A percentile compares a stretch with the other conserved stretches of the same genome.
Conservation (phyloP, 2,113 vertebrate genomes). For the Phaetusa simplex region DNA sequence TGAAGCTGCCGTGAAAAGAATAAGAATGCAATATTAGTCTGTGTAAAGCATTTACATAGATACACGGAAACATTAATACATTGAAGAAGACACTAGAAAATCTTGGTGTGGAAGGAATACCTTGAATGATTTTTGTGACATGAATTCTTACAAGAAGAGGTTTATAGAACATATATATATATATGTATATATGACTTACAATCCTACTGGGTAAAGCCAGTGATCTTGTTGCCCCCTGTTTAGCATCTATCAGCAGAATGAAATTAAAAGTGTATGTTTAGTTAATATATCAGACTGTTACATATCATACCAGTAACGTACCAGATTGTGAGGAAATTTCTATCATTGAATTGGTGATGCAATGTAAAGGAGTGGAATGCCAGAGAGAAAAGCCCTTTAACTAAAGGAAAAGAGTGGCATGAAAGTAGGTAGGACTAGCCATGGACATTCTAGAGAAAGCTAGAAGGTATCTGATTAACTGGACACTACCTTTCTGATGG, state of each 20-base stretch:
- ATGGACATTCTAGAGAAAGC: not conserved
- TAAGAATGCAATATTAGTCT: not conserved
- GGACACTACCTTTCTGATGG: not conserved
- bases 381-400: not conserved
- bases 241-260: not conserved
- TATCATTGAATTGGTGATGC: not conserved
- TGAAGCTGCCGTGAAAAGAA: not conserved
- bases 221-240: not conserved
- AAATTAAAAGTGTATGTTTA: not conserved
- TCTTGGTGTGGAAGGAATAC: not conserved
- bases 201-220: not conserved
- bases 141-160: not conserved
- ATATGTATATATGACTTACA: not conserved
- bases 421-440: not conserved
- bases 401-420: not conserved
- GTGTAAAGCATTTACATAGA: not conserved
- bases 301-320: not conserved
- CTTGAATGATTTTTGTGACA: accelerated
- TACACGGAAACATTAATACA: not conserved
- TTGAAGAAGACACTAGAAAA: not conserved
- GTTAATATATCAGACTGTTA: not conserved
- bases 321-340: not conserved
- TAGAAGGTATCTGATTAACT: not conserved
- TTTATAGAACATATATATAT: not conserved
- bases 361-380: not conserved